Base-by-base conservation (phyloP, 1,140 invertebrate species). In the Aphelenchoides fujianensis region DNA sequence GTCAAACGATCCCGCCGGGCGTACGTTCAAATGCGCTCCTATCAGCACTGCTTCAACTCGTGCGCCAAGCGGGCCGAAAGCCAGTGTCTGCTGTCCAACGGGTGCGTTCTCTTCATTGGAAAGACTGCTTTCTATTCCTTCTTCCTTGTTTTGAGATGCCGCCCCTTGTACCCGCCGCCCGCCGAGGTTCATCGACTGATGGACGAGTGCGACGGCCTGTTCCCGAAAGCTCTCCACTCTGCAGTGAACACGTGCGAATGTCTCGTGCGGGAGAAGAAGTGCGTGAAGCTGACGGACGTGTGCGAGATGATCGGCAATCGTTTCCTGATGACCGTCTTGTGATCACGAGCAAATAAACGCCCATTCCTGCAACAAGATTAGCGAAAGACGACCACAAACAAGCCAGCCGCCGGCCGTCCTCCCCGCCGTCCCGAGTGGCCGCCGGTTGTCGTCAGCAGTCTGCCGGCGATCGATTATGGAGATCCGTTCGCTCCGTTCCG, bases 241-340 rank as follows among this genome's bases (percentile, higher is more conserved):
- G 5, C 55, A 5, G 5, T 59, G 12, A 59, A 59, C 23, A 7
- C 5, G 5, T 59, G 55, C 55, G 55, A 59, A 5, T 59, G 55
- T 59, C 23, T 59, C 5, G 5, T 59, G 19, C 12, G 34, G 5
- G 5, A 59, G 23, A 59, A 59, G 55, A 59, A 59, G 7, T 7
- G 5, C 5, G 5, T 59, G 5, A 59, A 59, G 55, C 34, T 59
- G 34, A 59, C 55, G 5, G 19, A 5, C 34, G 55, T 59, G 28
- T 59, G 55, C 34, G 12, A 27, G 34, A 59, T 59, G 55, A 7
- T 59, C 7, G 55, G 55, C 28, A 59, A 59, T 59, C 55, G 55
- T 5, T 59, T 59, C 34, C 23, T 59, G 19, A 59, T 59, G 55
- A 59, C 55, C 34, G 55, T 59, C 5, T 59, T 59, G 5, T 59